Evolutionary conservation across 2,888 invertebrate genomes (phyloP), one percentile per base, ranked within the genome.

Genomic region (Pammene fasciana): DNA sequence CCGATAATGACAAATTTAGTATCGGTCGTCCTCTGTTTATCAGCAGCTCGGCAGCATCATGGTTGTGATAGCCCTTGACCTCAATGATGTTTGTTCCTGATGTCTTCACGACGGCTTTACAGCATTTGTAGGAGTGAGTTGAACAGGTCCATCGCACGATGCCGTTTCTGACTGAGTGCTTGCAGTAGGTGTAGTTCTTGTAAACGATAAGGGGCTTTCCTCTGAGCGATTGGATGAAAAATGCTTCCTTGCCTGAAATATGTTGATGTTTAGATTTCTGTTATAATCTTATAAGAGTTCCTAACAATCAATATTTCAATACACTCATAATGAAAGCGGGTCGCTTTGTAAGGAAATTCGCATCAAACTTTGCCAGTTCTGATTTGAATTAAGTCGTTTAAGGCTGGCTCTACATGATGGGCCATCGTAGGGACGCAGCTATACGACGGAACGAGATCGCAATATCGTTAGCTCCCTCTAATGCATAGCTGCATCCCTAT

Each of bases 31-130:
- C 75, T 48, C 84, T 79, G 75, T 92, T 92, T 3, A 91, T 89
- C 1, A 83, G 77, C 0, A 92, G 74, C 16, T 87, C 83, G 0
- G 89, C 80, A 1, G 89, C 86, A n/a, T 89, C 87, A 62, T 92
- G 92, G 66, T 92, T 92, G 67, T 92, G 92, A 10, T 50, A 66
- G 0, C 90, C 92, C 61, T 88, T 88, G 0, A 89, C 82, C 72
- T 87, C 85, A 2, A 91, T 86, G 48, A 92, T 92, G 16, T 84
- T 79, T 0, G 76, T 70, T 0, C 87, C 89, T 0, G 74, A 75
- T 0, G 92, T 92, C 77, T 92, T 91, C 46, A 92, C 86, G 0
- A 92, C 86, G 0, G 90, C 92, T 62, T 90, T 90, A 75, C 92
- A 92, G 71, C 88, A 87, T 74, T 88, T 90, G 71, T 90, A 89